phyloP scores from a whole-genome alignment of 2,888 invertebrate genomes.

The Invenusta paracnida region DNA sequence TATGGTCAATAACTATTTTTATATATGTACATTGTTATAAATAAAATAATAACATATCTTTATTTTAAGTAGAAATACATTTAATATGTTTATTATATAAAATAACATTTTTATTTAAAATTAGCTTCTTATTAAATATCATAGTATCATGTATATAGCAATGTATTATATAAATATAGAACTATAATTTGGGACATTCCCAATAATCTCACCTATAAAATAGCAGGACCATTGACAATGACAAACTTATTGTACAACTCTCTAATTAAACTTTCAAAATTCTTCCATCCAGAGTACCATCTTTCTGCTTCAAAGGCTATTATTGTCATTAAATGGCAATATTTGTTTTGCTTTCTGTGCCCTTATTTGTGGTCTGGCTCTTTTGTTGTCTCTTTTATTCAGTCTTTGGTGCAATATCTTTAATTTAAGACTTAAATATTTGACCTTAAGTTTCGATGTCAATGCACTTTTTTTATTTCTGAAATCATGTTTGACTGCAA shows the following conservation, averaged over 20 bases:
- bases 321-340: neutral
- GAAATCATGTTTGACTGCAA: neutral
- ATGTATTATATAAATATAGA: no score
- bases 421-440: neutral
- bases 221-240: neutral
- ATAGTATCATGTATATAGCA: no score
- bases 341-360: neutral
- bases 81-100: no score
- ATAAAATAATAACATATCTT: no score
- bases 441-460: neutral
- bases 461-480: neutral
- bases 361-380: neutral
- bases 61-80: no score
- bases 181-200: no score
- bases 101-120: no score
- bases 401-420: neutral
- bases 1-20: no score
- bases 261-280: neutral
- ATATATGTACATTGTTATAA: no score
- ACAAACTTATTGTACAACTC: neutral
- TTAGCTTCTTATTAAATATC: no score
- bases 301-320: neutral
- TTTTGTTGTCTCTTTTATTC: neutral
- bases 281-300: neutral
- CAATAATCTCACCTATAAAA: no score